phyloP scores from a whole-genome alignment of 2,797 vertebrate species.

The Mionectes olivaceus region DNA sequence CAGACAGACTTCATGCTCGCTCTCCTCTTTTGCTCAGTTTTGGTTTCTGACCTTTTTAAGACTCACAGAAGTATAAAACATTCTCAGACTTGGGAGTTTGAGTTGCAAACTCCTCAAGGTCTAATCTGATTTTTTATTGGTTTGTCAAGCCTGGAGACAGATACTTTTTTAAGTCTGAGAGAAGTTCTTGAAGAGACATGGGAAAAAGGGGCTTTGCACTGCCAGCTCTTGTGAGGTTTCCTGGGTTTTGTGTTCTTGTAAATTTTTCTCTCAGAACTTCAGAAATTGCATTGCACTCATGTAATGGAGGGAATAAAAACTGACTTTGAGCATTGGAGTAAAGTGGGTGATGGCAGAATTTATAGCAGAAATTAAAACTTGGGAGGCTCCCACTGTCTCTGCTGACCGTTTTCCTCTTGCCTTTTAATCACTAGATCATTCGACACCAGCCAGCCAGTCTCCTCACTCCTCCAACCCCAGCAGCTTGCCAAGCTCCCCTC shows the following conservation, averaged over 20 bases:
- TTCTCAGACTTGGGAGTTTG: neutral
- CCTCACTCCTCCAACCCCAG: constrained; percentile 99
- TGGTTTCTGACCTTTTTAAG: neutral
- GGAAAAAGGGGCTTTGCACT: neutral
- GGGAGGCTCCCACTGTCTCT: neutral
- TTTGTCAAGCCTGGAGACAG: neutral
- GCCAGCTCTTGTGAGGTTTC: neutral
- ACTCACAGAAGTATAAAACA: neutral
- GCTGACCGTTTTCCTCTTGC: constrained; percentile 9
- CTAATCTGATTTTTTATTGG: neutral
- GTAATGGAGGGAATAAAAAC: neutral
- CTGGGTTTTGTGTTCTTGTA: neutral
- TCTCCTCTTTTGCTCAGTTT: neutral
- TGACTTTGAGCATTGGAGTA: neutral
- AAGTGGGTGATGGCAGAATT: neutral
- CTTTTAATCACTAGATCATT: constrained; percentile 88
- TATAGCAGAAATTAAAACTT: neutral
- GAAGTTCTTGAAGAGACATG: neutral
- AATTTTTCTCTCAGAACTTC: neutral
- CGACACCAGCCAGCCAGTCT: constrained; percentile 97
- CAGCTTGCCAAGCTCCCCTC: constrained; percentile 96
- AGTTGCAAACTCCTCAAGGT: neutral
- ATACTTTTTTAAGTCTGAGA: neutral
- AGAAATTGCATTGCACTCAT: accelerated
- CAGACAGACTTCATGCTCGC: neutral